Conservation (phyloP, 2,797 vertebrate genomes). For the Poeciliopsis paucimaculata region DNA sequence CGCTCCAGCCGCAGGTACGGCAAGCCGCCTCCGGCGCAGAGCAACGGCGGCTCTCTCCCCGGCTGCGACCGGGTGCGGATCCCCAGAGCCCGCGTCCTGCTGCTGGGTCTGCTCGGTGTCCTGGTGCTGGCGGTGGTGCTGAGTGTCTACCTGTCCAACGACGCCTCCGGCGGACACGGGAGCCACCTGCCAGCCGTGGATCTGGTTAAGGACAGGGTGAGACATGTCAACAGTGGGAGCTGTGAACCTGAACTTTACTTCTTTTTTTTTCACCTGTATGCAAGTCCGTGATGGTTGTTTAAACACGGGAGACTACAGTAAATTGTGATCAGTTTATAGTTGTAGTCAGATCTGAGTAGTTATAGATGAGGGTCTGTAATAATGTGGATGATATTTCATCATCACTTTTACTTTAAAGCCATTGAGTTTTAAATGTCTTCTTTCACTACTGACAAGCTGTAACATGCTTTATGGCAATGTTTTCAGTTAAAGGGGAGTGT, state of each 20-base stretch:
- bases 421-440: neutral
- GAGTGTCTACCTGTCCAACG: constrained; percentile 75
- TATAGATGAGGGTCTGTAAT: neutral
- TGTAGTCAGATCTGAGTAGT: neutral
- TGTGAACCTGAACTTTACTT: neutral
- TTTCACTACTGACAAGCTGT: neutral
- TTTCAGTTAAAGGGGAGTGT: neutral
- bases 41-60: constrained; percentile 42
- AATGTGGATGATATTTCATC: neutral
- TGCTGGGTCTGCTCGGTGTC: constrained; percentile 74
- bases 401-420: neutral
- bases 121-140: constrained; percentile 76
- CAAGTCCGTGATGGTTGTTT: neutral
- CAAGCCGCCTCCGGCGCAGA: constrained; percentile 67
- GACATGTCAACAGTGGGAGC: constrained; percentile 4
- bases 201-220: constrained; percentile 75
- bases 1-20: constrained; percentile 65
- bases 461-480: neutral
- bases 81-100: constrained; percentile 69
- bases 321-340: neutral
- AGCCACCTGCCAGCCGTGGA: constrained; percentile 49
- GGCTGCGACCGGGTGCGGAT: constrained; percentile 63
- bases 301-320: no score
- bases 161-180: constrained; percentile 36
- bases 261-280: no score